Base-by-base conservation (phyloP, 1,140 invertebrate genomes). In the Drosophila mayri region DNA sequence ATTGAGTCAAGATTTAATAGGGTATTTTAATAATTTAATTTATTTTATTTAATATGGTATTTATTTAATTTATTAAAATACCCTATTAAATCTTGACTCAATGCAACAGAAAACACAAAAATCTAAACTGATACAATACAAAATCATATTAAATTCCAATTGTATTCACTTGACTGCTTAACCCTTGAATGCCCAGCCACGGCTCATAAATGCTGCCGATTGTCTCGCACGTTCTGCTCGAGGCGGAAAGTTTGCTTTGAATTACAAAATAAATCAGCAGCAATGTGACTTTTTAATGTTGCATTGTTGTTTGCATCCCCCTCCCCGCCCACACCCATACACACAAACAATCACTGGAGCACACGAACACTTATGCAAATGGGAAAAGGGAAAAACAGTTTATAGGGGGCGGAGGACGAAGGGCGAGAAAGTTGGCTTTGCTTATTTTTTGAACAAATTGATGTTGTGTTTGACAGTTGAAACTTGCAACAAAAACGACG, bases 391-490 rank as follows among this genome's bases (percentile, higher is more conserved):
- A 62, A 84, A 88, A 88, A 80, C 80, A 61, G 76, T 87, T 84
- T 88, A 84, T 70, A 71, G 65, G 54, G 55, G 64, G 60, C 50
- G 25, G 25, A 8, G n/a, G 40, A 63, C 58, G 72, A 16, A 25
- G 52, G 54, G 77, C 77, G 76, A 78, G 82, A 83, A 87, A 87
- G 80, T 87, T 90, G 40, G 66, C 61, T 65, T 75, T 87, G 85
- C 80, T 88, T 87, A 90, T 90, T 90, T 90, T 90, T 90, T 81
- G 68, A 81, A 84, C 88, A 91, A 91, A 91, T 91, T 91, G 88
- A 91, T 91, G 88, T 91, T 91, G 88, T 91, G 88, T 91, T 91
- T 91, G 88, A 91, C 88, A 91, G 88, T 91, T 91, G 68, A 91
- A 91, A 91, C 84, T 88, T 91, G 77, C 84, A 81, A 87, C 77